Base-by-base conservation (phyloP, 92 coral and sea anemone species). In the Metridium senile region DNA sequence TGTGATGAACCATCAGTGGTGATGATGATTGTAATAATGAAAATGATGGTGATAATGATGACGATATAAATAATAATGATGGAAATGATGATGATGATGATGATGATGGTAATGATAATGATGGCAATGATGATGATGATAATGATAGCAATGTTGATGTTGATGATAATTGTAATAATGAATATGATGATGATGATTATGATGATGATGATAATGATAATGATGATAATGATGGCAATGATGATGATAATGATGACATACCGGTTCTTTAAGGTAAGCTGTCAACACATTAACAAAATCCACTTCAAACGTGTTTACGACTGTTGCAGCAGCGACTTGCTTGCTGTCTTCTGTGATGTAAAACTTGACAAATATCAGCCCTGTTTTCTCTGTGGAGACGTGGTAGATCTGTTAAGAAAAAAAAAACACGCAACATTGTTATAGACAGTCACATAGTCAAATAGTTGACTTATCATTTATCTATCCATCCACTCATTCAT, bases 281-380 rank as follows among this genome's bases (percentile, higher is more conserved):
- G 91, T 89, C 58, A 89, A 81, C 11, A 68, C 67, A 20, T 66
- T 75, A 21, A 82, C 65, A 22, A 75, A 49, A 2, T 72, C 74
- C 10, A 80, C 91, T 51, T 84, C 61, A 66, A 94, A 94, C 8
- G 85, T 72, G 27, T 73, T 62, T 46, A 81, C 87, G 0, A 92
- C 97, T 18, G 33, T 83, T 4, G 84, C 73, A 6, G 80, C 86
- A 66, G 81, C 78, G 0, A 83, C 81, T 33, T 74, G 49, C 47
- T 67, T 64, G 23, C 85, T 76, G 33, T 71, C 71, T 39, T 86
- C 97, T 7, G 82, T 79, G 46, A 90, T 75, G 72, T 74, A 77
- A 71, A 92, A 94, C 78, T 92, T 94, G 70, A 92, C 62, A 74
- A 89, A 94, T 0, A 75, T 82, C 4, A 75, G 71, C 0, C 70